Evolutionary conservation across 2,888 invertebrate genomes (phyloP).

Genomic region (Tillus elongatus): DNA sequence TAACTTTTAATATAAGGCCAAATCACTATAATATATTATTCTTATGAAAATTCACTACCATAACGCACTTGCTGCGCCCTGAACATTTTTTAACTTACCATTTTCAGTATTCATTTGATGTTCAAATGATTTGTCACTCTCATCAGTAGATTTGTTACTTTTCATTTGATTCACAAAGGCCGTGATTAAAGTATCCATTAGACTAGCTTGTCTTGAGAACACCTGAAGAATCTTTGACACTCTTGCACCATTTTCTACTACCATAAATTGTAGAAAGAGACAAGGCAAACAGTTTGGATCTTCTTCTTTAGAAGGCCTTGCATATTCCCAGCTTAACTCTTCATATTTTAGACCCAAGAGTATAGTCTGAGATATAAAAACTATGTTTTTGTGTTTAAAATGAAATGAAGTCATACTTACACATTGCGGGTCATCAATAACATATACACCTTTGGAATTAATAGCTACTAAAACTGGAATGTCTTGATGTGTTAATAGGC

Average conservation of each 20-base stretch:
- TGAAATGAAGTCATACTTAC: slow-evolving; percentile 47
- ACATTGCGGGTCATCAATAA: slow-evolving; percentile 75
- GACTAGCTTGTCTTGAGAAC: slow-evolving; percentile 64
- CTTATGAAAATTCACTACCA: too few relatives aligned
- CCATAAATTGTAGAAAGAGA: slow-evolving; percentile 82
- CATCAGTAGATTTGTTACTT: slow-evolving; percentile 39
- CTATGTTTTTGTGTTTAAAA: background rate
- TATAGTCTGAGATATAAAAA: slow-evolving; percentile 54
- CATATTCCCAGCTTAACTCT: slow-evolving; percentile 88
- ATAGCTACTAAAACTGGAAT: slow-evolving; percentile 83
- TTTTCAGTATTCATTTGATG: slow-evolving; percentile 30
- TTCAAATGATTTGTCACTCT: slow-evolving; percentile 38
- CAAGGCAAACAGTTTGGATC: slow-evolving; percentile 83
- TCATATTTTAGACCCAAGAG: slow-evolving; percentile 78
- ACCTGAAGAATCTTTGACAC: slow-evolving; percentile 74
- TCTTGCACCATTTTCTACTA: slow-evolving; percentile 65
- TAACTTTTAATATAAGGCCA: too few relatives aligned
- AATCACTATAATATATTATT: background rate
- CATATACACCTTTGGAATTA: slow-evolving; percentile 73
- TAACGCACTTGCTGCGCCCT: too few relatives aligned
- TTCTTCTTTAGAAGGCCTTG: slow-evolving; percentile 74
- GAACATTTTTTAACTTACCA: slow-evolving; percentile 36
- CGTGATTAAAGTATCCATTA: slow-evolving; percentile 81
- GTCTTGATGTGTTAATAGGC: slow-evolving; percentile 77
- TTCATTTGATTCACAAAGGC: slow-evolving; percentile 72